phyloP scores from a whole-genome alignment of 2,888 invertebrate genomes.

The Melolontha melolontha region DNA sequence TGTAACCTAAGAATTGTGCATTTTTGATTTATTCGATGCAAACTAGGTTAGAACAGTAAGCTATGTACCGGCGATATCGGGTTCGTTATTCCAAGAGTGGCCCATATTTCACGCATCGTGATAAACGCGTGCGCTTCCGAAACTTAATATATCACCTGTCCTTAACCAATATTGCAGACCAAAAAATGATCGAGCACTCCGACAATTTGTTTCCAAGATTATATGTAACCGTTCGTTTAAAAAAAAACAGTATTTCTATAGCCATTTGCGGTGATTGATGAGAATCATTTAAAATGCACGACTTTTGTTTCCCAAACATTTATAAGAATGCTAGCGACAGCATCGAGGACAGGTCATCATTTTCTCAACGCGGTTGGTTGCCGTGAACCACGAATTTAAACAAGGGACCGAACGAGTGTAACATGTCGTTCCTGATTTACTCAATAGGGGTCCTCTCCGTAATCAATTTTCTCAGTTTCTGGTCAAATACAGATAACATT shows the following conservation, averaged over 20 bases:
- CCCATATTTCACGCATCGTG: conserved; percentile 46
- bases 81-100: conserved; percentile 41
- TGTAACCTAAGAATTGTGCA: conserved; percentile 25
- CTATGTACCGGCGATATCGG: conserved; percentile 31
- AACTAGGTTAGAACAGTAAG: conserved; percentile 38
- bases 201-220: conserved; percentile 54
- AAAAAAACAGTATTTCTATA: conserved; percentile 47
- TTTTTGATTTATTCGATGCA: conserved; percentile 38
- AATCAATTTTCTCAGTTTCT: conserved; percentile 55
- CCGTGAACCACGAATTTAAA: conserved; percentile 51
- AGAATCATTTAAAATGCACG: conserved; percentile 54
- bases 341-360: conserved; percentile 49
- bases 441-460: conserved; percentile 51
- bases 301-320: conserved; percentile 53
- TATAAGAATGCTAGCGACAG: conserved; percentile 45
- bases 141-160: conserved; percentile 56
- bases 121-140: conserved; percentile 46
- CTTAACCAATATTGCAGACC: conserved; percentile 54
- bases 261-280: conserved; percentile 56
- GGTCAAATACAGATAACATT: conserved; percentile 56
- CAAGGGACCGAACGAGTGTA: conserved; percentile 54
- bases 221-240: conserved; percentile 53
- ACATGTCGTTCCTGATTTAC: conserved; percentile 54
- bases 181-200: conserved; percentile 54
- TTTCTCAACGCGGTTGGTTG: conserved; percentile 46